Evolutionary conservation across 2,113 vertebrate species (phyloP), one percentile per base, ranked within the genome.

Genomic region (Sorex araneus): DNA sequence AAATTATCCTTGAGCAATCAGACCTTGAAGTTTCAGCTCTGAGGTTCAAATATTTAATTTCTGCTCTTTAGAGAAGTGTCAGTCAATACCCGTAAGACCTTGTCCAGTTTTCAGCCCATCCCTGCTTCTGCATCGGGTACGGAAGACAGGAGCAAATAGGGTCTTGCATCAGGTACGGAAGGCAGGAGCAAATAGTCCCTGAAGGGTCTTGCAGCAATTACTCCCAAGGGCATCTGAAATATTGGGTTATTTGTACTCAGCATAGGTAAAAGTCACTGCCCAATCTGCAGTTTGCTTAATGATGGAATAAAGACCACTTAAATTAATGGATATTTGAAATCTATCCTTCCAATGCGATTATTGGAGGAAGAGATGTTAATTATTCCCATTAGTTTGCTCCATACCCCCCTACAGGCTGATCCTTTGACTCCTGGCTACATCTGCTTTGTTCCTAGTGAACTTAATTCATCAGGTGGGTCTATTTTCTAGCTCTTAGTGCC

Each of bases 271-370:
- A 89, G 34, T 73, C 36, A 9, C 69, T 84, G 86, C 91, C 84
- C 95, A n/a, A 75, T 81, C 78, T 89, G 87, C 91, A 91, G 95
- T 92, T 89, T 96, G 84, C 94, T 92, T 96, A 95, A 96, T 94
- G 95, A 94, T 91, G 87, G 89, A 94, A 94, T 96, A 95, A 97
- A 96, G 94, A 96, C 94, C 91, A 91, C 94, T 97, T 94, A 94
- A 93, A 92, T 95, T 93, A 96, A 97, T 95, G 96, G 89, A 40
- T 94, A 91, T 93, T 89, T 89, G 94, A 96, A 96, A 95, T 74
- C 70, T 84, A 96, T 91, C 50, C 57, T 96, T 95, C 86, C 92
- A 87, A 71, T 81, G 82, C 84, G 93, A 94, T 96, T 96, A 95
- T 63, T 93, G 89, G 89, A 96, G 94, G 93, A 92, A 87, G 91